A percentile compares a stretch with the other conserved stretches of the same genome.
These are phyloP conservation scores for Danaus melanippus DNA, from an alignment of 1,140 invertebrate genomes.

Conservation along the genomic window DNA sequence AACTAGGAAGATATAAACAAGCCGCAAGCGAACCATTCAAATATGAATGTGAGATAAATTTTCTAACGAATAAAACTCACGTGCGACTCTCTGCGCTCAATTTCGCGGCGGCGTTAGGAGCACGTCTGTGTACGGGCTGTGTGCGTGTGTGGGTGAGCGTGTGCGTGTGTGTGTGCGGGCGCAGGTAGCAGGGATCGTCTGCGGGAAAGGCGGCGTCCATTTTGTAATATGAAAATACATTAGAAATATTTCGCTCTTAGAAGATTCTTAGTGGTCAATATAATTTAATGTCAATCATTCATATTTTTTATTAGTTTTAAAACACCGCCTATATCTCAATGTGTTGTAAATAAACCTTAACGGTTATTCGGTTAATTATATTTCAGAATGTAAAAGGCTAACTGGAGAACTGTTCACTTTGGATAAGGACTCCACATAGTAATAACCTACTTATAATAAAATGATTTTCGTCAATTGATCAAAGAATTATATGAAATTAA, in stretches of 20 bases:
- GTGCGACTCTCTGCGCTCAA: slow-evolving; percentile 32
- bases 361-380: too few relatives aligned
- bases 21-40: too few relatives aligned
- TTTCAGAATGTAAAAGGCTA: too few relatives aligned
- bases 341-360: too few relatives aligned
- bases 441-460: too few relatives aligned
- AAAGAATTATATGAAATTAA: too few relatives aligned
- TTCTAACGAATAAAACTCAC: slow-evolving; percentile 25
- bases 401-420: too few relatives aligned
- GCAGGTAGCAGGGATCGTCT: slow-evolving; percentile 64
- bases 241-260: slow-evolving; percentile 52
- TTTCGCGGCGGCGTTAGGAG: slow-evolving; percentile 44
- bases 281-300: slow-evolving; percentile 7
- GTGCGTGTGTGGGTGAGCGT: slow-evolving; percentile 19
- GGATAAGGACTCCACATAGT: too few relatives aligned
- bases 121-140: slow-evolving; percentile 46
- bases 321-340: background rate
- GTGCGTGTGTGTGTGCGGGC: slow-evolving; percentile 30
- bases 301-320: slow-evolving; percentile 11
- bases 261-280: slow-evolving; percentile 41
- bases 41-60: slow-evolving; percentile 1
- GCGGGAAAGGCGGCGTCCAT: slow-evolving; percentile 46
- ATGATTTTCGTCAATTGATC: too few relatives aligned
- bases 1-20: too few relatives aligned
- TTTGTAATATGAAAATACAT: slow-evolving; percentile 45